Evolutionary conservation across 2,113 vertebrate species (phyloP).

Genomic region (Callaeas wilsoni): DNA sequence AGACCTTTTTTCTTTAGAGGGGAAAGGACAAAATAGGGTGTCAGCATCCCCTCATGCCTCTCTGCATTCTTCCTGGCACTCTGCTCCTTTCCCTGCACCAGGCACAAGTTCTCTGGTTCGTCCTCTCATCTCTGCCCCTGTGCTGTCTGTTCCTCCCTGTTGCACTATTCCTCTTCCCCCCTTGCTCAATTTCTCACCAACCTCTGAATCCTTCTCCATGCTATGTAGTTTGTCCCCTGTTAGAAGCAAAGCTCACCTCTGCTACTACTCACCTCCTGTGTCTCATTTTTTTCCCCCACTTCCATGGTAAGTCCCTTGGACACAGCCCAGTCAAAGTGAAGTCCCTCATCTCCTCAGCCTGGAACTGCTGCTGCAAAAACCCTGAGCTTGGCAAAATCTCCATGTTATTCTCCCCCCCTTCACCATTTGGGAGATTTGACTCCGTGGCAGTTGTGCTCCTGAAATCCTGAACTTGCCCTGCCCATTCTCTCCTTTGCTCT

Average conservation of each 20-base stretch:
- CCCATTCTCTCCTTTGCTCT: neutral
- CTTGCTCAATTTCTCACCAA: neutral
- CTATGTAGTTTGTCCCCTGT: neutral
- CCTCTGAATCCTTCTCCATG: neutral
- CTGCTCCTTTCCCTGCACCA: neutral
- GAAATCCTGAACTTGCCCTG: neutral
- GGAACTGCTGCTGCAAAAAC: neutral
- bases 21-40: rapidly evolving
- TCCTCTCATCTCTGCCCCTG: neutral
- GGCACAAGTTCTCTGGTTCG: neutral
- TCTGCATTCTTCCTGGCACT: neutral
- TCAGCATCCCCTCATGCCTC: neutral
- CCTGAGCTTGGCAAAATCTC: neutral
- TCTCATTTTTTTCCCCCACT: neutral
- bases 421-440: neutral
- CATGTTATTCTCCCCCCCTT: neutral
- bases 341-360: neutral
- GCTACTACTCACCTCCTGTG: neutral
- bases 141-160: neutral
- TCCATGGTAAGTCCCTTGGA: neutral
- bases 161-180: neutral
- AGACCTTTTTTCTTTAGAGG: neutral
- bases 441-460: neutral
- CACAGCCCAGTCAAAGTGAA: neutral
- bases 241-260: neutral